Evolutionary conservation across 2,113 vertebrate species (phyloP).

Genomic region (Lates calcarifer): DNA sequence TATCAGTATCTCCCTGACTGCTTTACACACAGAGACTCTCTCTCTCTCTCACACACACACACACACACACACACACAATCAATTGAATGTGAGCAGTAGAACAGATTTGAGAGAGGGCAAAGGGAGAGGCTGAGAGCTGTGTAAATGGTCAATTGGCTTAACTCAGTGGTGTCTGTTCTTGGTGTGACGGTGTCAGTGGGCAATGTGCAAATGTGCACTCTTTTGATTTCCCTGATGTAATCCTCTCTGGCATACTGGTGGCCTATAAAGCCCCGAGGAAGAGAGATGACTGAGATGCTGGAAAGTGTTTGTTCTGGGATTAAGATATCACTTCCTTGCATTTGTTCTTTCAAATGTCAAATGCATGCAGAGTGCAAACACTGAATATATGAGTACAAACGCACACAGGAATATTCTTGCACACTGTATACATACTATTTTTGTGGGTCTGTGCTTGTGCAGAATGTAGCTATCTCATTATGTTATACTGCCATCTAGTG

Average conservation of each 20-base stretch:
- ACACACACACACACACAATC: constrained; percentile 10
- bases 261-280: constrained; percentile 44
- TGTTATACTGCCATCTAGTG: constrained; percentile 76
- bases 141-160: constrained; percentile 72
- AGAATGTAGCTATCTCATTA: constrained; percentile 2
- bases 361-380: constrained; percentile 10
- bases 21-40: constrained; percentile 19
- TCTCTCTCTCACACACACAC: not conserved
- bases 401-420: not conserved
- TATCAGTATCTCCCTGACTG: not conserved
- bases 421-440: not conserved
- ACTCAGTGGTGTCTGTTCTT: constrained; percentile 70
- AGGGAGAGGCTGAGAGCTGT: constrained; percentile 59
- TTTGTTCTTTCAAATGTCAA: constrained; percentile 64
- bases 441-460: not conserved
- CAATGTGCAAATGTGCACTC: constrained; percentile 73
- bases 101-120: constrained; percentile 48
- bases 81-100: constrained; percentile 28
- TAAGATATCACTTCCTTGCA: constrained; percentile 59
- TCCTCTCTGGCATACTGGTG: constrained; percentile 57
- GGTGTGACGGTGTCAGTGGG: constrained; percentile 69
- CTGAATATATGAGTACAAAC: constrained; percentile 1
- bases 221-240: constrained; percentile 76
- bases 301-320: constrained; percentile 72
- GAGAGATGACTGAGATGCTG: constrained; percentile 56